phyloP scores from a whole-genome alignment of 2,797 vertebrate genomes.

The Rhynchonycteris naso region DNA sequence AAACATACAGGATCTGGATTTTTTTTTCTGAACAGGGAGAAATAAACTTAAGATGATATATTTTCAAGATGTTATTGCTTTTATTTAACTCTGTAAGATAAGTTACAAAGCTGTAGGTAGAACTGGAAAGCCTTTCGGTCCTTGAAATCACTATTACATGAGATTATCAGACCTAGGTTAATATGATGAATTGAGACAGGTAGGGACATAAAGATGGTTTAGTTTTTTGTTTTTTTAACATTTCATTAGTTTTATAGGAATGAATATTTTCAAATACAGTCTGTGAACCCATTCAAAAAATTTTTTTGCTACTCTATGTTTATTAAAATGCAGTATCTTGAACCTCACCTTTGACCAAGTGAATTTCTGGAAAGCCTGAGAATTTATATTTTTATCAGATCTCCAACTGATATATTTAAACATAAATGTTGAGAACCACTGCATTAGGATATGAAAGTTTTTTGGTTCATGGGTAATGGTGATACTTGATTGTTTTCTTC shows the following conservation, averaged over 20 bases:
- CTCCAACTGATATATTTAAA: not conserved
- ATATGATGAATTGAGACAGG: not conserved
- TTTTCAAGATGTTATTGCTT: conserved; percentile 61
- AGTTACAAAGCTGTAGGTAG: conserved; percentile 24
- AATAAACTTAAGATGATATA: conserved; percentile 45
- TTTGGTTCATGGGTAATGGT: conserved; percentile 8
- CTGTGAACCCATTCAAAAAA: not conserved
- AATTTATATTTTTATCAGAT: not conserved
- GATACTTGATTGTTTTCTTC: conserved; percentile 24
- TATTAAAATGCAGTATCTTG: conserved; percentile 31
- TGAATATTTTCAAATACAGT: conserved; percentile 13
- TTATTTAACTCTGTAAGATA: conserved; percentile 55
- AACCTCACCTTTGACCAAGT: not conserved
- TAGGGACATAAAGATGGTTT: not conserved
- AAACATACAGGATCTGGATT: conserved; percentile 42
- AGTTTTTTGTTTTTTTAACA: not conserved
- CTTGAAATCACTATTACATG: not conserved
- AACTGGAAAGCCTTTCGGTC: not conserved
- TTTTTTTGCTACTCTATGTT: not conserved
- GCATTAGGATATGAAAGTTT: conserved; percentile 16
- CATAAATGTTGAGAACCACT: conserved; percentile 19
- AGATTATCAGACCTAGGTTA: not conserved
- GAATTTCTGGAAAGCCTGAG: conserved; percentile 10
- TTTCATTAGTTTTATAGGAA: not conserved
- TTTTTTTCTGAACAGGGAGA: conserved; percentile 34